Base-by-base conservation (phyloP, 2,113 vertebrate species). In the Seriola rivoliana region DNA sequence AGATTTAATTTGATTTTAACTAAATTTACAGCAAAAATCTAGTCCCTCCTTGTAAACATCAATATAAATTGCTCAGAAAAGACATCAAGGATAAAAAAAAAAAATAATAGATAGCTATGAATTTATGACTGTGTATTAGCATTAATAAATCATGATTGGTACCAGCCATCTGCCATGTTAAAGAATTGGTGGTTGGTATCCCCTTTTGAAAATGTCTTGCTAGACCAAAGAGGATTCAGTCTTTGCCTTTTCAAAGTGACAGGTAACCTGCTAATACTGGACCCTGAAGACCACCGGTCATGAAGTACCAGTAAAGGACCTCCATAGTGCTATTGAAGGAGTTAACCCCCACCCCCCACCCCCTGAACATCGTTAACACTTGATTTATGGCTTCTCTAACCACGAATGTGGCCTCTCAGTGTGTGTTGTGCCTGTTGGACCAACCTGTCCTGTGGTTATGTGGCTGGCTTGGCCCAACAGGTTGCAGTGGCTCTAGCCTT, bases 391-490 rank as follows among this genome's bases (percentile, higher is more conserved):
- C 36, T 46, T 75, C 40, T 67, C 25, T 29, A 63, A 87, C 34
- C 48, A 65, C 29, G 23, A 23, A 55, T 14, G 1, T 65, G 68
- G 46, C 59, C 71, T 75, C 50, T 75, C 4, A 1, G 34, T 59
- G 75, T 76, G 66, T 71, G 59, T 44, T 50, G 4, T 74, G 75
- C 80, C 85, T 52, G 64, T 88, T 55, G 32, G 69, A 89, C 89
- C 83, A 91, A 92, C 91, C 96, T 95, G 95, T 96, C 95, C 92
- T 92, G 88, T 94, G 90, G 95, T 95, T 92, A 90, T 95, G 94
- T 94, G 94, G 95, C 94, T 90, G 93, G 85, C 93, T 93, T 88
- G 85, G 93, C 93, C 95, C 96, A 97, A 98, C 97, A 97, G 97
- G 97, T 98, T 96, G 93, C 90, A 59, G 88, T 91, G 63, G 90